A percentile compares a stretch with the other conserved stretches of the same genome.
phyloP scores from a whole-genome alignment of 2,888 invertebrate genomes.

The Lamellibrachia satsuma region DNA sequence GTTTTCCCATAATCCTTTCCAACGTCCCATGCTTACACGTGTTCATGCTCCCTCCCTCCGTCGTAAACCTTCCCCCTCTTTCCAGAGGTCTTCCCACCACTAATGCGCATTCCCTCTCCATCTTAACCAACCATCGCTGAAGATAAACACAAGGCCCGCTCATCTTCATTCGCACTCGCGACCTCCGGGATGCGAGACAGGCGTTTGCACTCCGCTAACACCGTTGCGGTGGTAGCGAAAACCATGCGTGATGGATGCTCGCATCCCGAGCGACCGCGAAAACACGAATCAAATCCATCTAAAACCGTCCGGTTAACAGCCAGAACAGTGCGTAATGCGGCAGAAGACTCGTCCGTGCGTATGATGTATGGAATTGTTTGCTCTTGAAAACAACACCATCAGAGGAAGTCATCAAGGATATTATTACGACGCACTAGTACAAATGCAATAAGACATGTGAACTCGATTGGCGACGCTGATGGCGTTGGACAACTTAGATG shows the following conservation, averaged over 20 bases:
- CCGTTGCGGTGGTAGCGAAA: neutral
- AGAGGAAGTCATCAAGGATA: neutral
- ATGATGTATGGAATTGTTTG: neutral
- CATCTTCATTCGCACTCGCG: neutral
- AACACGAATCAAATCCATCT: constrained; percentile 12
- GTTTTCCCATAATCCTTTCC: too few species aligned
- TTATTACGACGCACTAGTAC: neutral
- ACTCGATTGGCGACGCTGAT: too few species aligned
- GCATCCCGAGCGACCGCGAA: neutral
- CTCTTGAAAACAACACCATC: neutral
- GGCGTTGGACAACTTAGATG: too few species aligned
- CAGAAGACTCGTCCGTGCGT: neutral
- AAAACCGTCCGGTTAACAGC: neutral
- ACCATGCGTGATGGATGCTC: neutral
- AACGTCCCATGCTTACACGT: too few species aligned
- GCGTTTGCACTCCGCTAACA: neutral
- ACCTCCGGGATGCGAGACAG: neutral
- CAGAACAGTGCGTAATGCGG: neutral
- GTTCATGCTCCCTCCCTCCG: too few species aligned
- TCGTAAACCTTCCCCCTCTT: too few species aligned
- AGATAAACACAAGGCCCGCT: neutral
- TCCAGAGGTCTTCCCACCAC: too few species aligned
- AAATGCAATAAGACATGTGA: too few species aligned
- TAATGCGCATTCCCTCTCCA: too few species aligned
- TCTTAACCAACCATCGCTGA: neutral